These are phyloP conservation scores for Iselma pallidipennis DNA, from an alignment of 2,888 invertebrate genomes.

Conservation along the genomic window DNA sequence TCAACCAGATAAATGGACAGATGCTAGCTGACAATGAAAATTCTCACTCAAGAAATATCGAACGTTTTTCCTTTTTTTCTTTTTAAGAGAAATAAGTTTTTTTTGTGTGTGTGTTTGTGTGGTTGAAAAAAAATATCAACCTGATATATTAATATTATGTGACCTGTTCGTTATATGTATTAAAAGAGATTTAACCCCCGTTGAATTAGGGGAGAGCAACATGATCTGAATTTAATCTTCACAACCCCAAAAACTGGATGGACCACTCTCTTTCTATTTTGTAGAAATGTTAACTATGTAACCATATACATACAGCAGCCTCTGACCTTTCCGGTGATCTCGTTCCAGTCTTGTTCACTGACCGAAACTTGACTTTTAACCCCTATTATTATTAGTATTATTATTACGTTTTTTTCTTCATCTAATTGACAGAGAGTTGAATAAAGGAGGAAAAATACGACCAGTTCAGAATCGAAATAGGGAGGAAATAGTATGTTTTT, in stretches of 20 bases:
- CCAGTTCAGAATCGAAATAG: not conserved
- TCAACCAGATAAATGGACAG: constrained; percentile 37
- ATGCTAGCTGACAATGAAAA: constrained; percentile 49
- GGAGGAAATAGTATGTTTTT: not conserved
- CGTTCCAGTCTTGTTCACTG: constrained; percentile 23
- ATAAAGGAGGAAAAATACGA: not conserved
- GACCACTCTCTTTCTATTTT: constrained; percentile 16
- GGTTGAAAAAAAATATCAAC: constrained; percentile 1
- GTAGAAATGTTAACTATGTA: not conserved
- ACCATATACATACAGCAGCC: not conserved
- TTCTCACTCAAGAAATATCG: constrained; percentile 40
- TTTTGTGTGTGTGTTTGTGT: not conserved
- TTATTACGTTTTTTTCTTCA: not conserved
- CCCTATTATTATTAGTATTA: constrained; percentile 3
- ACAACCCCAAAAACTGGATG: constrained; percentile 8
- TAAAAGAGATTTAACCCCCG: constrained; percentile 10
- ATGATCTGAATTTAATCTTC: constrained; percentile 25
- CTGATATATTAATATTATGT: constrained; percentile 2
- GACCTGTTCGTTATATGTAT: constrained; percentile 3
- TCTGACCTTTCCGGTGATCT: constrained; percentile 11
- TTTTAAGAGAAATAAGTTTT: constrained; percentile 8
- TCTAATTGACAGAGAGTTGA: no score
- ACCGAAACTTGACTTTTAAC: constrained; percentile 20
- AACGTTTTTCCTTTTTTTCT: constrained; percentile 1
- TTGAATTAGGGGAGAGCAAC: constrained; percentile 12